Percentiles rank a stretch among this genome's conserved stretches.
Evolutionary conservation across 2,797 vertebrate genomes (phyloP).

Genomic region (Liparis tanakae): DNA sequence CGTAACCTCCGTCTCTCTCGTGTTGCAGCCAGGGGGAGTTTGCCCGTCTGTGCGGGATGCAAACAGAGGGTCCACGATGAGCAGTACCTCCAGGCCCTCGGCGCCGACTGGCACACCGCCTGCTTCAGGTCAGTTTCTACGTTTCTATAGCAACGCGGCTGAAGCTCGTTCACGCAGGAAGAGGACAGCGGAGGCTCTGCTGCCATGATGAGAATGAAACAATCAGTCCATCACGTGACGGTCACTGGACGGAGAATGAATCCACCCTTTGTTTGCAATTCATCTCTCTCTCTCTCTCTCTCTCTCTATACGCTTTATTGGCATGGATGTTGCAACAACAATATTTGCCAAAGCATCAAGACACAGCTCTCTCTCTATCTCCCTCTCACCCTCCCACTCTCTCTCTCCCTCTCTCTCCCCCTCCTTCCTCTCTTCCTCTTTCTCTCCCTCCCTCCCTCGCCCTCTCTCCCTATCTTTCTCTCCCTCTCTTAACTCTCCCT

Average conservation of each 20-base stretch:
- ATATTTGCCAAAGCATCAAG: no score
- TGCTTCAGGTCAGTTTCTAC: conserved; percentile 90
- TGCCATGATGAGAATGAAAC: no score
- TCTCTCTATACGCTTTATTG: no score
- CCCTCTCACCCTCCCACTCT: not conserved
- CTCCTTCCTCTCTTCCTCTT: no score
- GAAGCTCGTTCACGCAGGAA: not conserved
- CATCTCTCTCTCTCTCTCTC: not conserved
- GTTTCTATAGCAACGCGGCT: no score
- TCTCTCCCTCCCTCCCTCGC: not conserved
- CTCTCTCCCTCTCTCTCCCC: not conserved
- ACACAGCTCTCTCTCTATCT: not conserved
- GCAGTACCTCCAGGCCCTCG: conserved; percentile 95
- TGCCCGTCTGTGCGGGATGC: conserved; percentile 94
- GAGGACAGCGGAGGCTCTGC: not conserved
- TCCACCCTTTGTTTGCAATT: not conserved
- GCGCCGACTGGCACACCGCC: conserved; percentile 90
- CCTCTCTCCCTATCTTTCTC: not conserved
- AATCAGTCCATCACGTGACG: not conserved
- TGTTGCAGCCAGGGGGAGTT: conserved; percentile 82
- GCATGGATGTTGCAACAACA: no score
- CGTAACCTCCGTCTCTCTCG: conserved; percentile 20
- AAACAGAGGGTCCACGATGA: conserved; percentile 94
- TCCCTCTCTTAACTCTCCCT: no score
- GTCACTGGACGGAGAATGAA: not conserved